Evolutionary conservation across 1,140 invertebrate genomes (phyloP), one percentile per base, ranked within the genome.

Genomic region (Drosophila simulans): DNA sequence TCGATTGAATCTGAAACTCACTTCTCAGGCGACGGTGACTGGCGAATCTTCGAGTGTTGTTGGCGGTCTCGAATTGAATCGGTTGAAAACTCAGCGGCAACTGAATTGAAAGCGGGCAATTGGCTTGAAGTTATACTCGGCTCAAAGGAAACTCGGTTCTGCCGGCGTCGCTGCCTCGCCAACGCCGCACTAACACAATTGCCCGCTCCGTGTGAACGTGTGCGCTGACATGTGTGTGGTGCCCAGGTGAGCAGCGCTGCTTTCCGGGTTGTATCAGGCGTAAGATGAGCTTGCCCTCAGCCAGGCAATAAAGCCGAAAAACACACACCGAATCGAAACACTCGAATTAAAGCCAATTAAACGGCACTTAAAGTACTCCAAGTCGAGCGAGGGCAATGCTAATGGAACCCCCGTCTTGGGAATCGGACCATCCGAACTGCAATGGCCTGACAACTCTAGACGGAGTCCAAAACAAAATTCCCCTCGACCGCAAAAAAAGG

Each of bases 91-190:
- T 84, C 76, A 89, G 80, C 84, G 66, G 53, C 80, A 83, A 89
- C 84, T 89, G 84, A 89, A 70, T 73, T 74, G 76, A 62, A 77
- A 84, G 69, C 80, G 65, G 52, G 64, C 85, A 89, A 89, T 89
- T 89, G 73, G 84, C 84, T 84, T 84, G 68, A 89, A 89, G 84
- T 90, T 89, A 89, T 89, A 89, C 77, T 84, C 80, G 85, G 60
- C 80, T 65, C 55, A 74, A 89, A 88, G 83, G 83, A 88, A 88
- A 88, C 80, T 82, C 64, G 27, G 15, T 15, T 49, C 39, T 53
- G 43, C 42, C 31, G 73, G 43, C 68, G 65, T 11, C 68, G 35
- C 70, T 45, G 62, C 51, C 39, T 62, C 37, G 49, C 55, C 45
- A 35, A 55, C 54, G 45, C 53, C 42, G 43, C 52, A 49, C 49